A percentile compares a stretch with the other conserved stretches of the same genome.
These are phyloP conservation scores for Hypothenemus hampei DNA, from an alignment of 1,140 invertebrate species.

Conservation along the genomic window DNA sequence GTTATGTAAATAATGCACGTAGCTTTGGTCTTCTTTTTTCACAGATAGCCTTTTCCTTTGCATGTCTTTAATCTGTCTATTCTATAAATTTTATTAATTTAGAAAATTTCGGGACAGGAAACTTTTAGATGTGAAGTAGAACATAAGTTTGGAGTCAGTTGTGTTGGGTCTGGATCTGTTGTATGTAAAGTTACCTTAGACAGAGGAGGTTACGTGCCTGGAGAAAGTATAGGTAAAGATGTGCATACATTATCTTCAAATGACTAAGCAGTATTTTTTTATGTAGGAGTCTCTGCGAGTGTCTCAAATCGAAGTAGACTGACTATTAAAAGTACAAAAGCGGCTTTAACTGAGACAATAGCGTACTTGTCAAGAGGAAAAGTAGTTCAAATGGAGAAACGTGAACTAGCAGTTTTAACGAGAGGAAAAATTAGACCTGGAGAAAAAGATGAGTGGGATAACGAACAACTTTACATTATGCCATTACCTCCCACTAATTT, in stretches of 20 bases:
- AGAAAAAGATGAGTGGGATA: constrained; percentile 79
- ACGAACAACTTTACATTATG: constrained; percentile 88
- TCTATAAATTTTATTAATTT: constrained; percentile 31
- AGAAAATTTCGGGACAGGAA: constrained; percentile 62
- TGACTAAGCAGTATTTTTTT: too few species aligned
- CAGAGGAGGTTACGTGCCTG: constrained; percentile 88
- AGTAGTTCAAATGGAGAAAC: constrained; percentile 78
- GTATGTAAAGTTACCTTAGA: constrained; percentile 80
- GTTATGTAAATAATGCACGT: background rate
- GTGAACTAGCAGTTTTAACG: constrained; percentile 75
- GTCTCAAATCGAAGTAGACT: constrained; percentile 83
- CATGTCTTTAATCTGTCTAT: constrained; percentile 29
- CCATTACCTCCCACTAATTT: constrained; percentile 92
- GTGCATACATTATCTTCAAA: too few species aligned
- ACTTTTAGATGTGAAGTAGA: constrained; percentile 86
- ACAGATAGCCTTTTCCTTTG: constrained; percentile 20
- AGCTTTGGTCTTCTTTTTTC: constrained; percentile 8
- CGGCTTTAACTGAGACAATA: constrained; percentile 82
- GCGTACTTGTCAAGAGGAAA: constrained; percentile 84
- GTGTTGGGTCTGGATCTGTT: constrained; percentile 76
- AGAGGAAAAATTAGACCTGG: constrained; percentile 80
- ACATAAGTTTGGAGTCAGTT: constrained; percentile 81
- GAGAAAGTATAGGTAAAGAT: constrained; percentile 82
- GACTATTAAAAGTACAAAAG: constrained; percentile 67
- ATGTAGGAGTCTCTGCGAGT: constrained; percentile 61